These are phyloP conservation scores for Andrena minutula DNA, from an alignment of 2,888 invertebrate genomes.

Conservation along the genomic window DNA sequence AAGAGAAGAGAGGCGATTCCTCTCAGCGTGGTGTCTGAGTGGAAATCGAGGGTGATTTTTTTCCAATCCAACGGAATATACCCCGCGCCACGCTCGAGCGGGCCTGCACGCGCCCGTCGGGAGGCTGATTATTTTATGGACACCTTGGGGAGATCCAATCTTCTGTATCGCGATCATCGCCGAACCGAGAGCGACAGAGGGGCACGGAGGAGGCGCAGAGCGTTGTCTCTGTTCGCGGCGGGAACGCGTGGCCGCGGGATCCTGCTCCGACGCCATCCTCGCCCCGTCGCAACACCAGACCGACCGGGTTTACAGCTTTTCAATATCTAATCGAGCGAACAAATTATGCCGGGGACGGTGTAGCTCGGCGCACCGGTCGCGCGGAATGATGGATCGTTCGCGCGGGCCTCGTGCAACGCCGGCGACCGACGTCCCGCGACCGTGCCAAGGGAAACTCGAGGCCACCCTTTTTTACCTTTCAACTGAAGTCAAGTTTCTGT, in stretches of 20 bases:
- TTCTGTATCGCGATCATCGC: constrained; percentile 47
- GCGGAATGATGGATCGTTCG: constrained; percentile 70
- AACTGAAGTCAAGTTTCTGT: background rate
- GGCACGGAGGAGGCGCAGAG: constrained; percentile 17
- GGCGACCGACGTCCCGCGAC: constrained; percentile 8
- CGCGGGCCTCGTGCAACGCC: constrained; percentile 16
- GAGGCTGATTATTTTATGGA: constrained; percentile 50
- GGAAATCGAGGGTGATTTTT: constrained; percentile 13
- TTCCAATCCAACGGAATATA: background rate
- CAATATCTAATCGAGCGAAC: constrained; percentile 77
- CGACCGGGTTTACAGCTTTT: constrained; percentile 73
- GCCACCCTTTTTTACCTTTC: constrained; percentile 20
- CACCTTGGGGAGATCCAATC: constrained; percentile 45
- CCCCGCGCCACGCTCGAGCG: background rate
- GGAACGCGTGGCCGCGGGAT: constrained; percentile 16
- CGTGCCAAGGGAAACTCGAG: constrained; percentile 36
- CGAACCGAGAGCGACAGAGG: constrained; percentile 5
- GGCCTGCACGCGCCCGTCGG: constrained; percentile 43
- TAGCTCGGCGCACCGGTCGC: constrained; percentile 55
- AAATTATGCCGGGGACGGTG: constrained; percentile 73
- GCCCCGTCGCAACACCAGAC: constrained; percentile 36
- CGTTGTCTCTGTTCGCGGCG: constrained; percentile 13
- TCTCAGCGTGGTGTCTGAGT: constrained; percentile 16
- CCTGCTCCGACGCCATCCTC: background rate
- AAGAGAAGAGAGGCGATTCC: background rate